These are phyloP conservation scores for Accipiter virgatus DNA, from an alignment of 2,113 vertebrate species.

Conservation along the genomic window DNA sequence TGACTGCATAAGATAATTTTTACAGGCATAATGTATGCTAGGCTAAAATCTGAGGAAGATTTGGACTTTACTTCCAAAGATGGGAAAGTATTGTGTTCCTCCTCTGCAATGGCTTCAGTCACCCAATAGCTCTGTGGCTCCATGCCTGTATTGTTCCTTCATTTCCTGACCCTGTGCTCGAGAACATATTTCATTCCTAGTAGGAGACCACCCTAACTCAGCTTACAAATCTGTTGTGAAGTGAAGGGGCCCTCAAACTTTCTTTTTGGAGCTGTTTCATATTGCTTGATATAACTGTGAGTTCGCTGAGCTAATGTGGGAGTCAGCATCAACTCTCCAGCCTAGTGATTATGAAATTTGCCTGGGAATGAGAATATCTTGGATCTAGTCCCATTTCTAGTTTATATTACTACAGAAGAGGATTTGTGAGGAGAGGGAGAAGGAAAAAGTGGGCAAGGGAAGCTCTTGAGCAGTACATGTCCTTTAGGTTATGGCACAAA, in stretches of 20 bases:
- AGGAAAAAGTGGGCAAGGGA: neutral
- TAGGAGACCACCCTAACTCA: neutral
- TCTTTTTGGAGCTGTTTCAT: neutral
- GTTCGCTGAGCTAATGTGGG: neutral
- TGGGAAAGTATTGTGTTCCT: neutral
- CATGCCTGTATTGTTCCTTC: neutral
- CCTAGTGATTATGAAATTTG: neutral
- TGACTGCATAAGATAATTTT: neutral
- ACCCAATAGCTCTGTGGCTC: neutral
- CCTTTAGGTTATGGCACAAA: neutral
- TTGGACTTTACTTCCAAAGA: neutral
- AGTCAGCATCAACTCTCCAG: neutral
- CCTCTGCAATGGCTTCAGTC: neutral
- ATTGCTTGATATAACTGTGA: neutral
- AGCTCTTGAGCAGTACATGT: neutral
- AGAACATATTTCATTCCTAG: neutral
- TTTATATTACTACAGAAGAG: neutral
- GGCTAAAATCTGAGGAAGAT: neutral
- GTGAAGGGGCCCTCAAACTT: neutral
- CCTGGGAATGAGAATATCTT: neutral
- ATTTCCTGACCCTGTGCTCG: neutral
- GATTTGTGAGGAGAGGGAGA: neutral
- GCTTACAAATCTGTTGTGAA: neutral
- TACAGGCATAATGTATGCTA: neutral
- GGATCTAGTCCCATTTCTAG: neutral